Conservation (phyloP, 2,888 invertebrate species). For the Microctonus aethiopoides region DNA sequence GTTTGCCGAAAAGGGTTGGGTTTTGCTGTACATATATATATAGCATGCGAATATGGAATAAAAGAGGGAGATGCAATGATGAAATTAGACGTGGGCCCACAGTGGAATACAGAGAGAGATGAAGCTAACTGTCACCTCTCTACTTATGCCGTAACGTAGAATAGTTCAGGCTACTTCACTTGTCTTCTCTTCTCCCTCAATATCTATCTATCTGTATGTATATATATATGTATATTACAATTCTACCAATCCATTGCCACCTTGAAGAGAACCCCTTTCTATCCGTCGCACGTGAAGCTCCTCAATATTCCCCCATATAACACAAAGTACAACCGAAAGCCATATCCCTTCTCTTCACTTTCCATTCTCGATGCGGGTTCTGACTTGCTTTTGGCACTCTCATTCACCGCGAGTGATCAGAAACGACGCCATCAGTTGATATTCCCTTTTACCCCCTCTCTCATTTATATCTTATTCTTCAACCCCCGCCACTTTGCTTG, state of each 20-base stretch:
- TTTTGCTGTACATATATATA: background rate
- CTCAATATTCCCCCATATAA: background rate
- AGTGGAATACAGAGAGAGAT: conserved; percentile 59
- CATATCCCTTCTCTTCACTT: background rate
- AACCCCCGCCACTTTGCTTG: conserved; percentile 6
- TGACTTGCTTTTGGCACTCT: conserved; percentile 54
- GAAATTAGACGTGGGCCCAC: conserved; percentile 48
- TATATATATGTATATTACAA: too few species aligned
- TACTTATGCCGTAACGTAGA: background rate
- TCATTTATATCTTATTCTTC: conserved; percentile 8
- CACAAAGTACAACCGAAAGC: background rate
- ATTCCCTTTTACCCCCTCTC: conserved; percentile 36
- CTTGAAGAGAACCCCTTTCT: conserved; percentile 27
- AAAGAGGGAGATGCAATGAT: conserved; percentile 49
- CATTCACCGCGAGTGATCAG: conserved; percentile 55
- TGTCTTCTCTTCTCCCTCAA: conserved; percentile 13
- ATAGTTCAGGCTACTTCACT: background rate
- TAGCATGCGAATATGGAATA: conserved; percentile 1
- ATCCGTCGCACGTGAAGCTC: conserved; percentile 5
- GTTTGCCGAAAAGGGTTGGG: conserved; percentile 28
- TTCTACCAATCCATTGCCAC: conserved; percentile 55
- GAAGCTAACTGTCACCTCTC: conserved; percentile 23
- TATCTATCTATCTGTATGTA: too few species aligned
- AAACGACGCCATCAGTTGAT: background rate
- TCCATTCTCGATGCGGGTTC: conserved; percentile 53